These are phyloP conservation scores for Atethmia centrago DNA, from an alignment of 2,888 invertebrate genomes.

Conservation along the genomic window DNA sequence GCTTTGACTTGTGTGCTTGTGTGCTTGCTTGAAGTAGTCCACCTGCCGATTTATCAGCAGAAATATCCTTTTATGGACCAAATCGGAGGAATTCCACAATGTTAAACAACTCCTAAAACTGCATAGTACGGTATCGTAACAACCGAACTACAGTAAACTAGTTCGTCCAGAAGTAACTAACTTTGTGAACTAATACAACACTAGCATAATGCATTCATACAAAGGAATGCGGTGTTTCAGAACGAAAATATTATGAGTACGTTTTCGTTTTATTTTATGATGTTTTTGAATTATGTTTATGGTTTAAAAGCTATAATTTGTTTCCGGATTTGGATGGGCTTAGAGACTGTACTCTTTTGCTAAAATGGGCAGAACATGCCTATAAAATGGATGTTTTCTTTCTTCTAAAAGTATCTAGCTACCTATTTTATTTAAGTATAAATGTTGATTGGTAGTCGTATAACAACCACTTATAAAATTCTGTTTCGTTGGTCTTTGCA, in stretches of 20 bases:
- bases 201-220: slow-evolving; percentile 41
- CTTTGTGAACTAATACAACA: slow-evolving; percentile 40
- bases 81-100: background rate
- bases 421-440: too few relatives aligned
- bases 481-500: too few relatives aligned
- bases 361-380: too few relatives aligned
- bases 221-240: slow-evolving; percentile 38
- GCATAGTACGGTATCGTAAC: background rate
- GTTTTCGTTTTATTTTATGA: slow-evolving; percentile 34
- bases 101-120: background rate
- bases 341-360: too few relatives aligned
- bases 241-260: slow-evolving; percentile 50
- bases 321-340: background rate
- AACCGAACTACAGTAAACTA: slow-evolving; percentile 32
- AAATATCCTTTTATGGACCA: background rate
- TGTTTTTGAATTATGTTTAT: slow-evolving; percentile 10
- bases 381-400: too few relatives aligned
- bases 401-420: too few relatives aligned
- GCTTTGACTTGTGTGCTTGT: background rate
- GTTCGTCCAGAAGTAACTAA: slow-evolving; percentile 33
- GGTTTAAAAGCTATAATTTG: background rate
- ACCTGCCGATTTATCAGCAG: background rate
- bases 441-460: too few relatives aligned
- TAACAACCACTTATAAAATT: too few relatives aligned
- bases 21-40: background rate